phyloP scores from a whole-genome alignment of 2,888 invertebrate species.

The Thymelicus sylvestris region DNA sequence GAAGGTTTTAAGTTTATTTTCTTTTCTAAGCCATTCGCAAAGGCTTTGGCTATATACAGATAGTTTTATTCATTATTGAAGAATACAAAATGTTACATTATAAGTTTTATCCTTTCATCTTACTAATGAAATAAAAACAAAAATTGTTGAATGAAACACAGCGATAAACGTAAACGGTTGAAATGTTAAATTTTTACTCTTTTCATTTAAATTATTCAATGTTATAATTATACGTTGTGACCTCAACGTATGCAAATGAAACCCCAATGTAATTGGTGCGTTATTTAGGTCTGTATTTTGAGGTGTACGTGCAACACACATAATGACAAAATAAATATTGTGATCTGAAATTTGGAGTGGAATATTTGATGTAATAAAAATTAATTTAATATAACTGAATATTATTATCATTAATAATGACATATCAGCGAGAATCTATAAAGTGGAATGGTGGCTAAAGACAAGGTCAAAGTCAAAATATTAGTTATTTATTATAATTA shows the following conservation, averaged over 20 bases:
- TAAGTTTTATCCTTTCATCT: neutral
- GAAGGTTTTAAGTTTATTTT: too few species aligned
- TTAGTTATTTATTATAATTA: too few species aligned
- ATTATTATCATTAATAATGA: too few species aligned
- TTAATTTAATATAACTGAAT: too few species aligned
- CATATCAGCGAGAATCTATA: too few species aligned
- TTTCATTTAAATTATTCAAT: conserved; percentile 14
- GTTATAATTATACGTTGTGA: conserved; percentile 7
- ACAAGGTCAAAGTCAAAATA: too few species aligned
- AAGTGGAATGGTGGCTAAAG: too few species aligned
- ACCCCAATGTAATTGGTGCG: conserved; percentile 15
- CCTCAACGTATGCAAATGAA: conserved; percentile 20
- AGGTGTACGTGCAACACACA: neutral
- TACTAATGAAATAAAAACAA: neutral
- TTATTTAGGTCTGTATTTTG: conserved; percentile 7
- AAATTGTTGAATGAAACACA: neutral
- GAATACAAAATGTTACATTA: neutral
- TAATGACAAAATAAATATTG: conserved; percentile 7
- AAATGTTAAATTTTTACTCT: conserved; percentile 1
- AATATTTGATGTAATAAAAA: too few species aligned
- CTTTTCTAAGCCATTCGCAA: neutral
- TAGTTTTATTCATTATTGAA: neutral
- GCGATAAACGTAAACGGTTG: neutral
- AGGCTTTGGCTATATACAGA: neutral
- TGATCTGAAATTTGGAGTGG: neutral